Evolutionary conservation across 92 coral and sea anemone species (phyloP), one percentile per base, ranked within the genome.

Genomic region (Actinernus sp.): DNA sequence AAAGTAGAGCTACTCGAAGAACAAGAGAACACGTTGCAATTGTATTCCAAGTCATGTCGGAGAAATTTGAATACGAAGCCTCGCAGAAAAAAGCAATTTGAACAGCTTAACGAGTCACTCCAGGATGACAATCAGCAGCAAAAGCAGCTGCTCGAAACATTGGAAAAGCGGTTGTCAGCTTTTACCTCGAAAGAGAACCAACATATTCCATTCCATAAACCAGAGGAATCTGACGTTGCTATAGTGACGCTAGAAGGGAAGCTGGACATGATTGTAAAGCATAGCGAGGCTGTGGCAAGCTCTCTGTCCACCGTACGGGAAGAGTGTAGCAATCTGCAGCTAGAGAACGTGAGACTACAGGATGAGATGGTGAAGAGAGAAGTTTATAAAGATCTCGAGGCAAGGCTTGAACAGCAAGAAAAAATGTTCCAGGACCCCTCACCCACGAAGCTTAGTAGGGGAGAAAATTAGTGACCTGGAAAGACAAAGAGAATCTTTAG

Each of bases 41-140:
- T 90, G 34, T 85, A 80, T 49, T 90, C 96, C 29, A 90, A 90
- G 48, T 86, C 92, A 10, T 82, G 85, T 34, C 57, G 89, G 9
- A 89, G 81, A 47, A 86, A 90, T 32, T 86, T 55, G 51, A 71
- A 90, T 22, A 60, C 69, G 22, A 92, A 90, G 51, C 60, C 75
- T 0, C 14, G 24, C 19, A 79, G 86, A 59, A 90, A 76, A 55
- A 61, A 61, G 54, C 78, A 81, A 50, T 33, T 62, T 6, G 86
- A 70, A 47, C 44, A 36, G 2, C 56, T 81, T 22, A 86, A 63
- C 53, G 61, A 61, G 14, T 47, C 59, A n/a, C 74, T 90, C 11
- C 44, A 56, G 12, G 75, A 72, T 26, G 80, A 90, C 41, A 86
- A 49, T 13, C 45, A 64, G 2, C 25, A 65, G 17, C 89, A 81